Percentiles rank a stretch among this genome's conserved stretches.
Conservation (phyloP, 2,113 vertebrate genomes). For the Syngnathoides biaculeatus region DNA sequence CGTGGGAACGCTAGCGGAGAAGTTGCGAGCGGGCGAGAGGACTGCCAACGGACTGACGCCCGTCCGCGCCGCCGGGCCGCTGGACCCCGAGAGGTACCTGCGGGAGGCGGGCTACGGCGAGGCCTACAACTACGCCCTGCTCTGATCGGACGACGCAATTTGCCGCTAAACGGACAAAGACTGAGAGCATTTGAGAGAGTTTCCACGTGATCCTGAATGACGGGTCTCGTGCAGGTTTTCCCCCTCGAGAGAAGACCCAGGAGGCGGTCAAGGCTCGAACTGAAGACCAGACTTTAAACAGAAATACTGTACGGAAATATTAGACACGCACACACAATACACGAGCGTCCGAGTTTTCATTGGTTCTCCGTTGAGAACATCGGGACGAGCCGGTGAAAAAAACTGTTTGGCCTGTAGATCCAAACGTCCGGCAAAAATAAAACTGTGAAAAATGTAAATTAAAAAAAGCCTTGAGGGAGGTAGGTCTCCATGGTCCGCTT, state of each 20-base stretch:
- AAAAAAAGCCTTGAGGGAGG: no score
- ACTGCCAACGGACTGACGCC: conserved; percentile 73
- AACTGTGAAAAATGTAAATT: no score
- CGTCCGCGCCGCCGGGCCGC: conserved; percentile 72
- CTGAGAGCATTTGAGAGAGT: not conserved
- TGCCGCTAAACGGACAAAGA: not conserved
- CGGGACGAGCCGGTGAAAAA: no score
- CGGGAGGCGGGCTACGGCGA: conserved; percentile 68
- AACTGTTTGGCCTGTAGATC: no score
- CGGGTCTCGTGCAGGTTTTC: no score
- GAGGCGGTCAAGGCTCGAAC: not conserved
- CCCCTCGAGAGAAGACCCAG: not conserved
- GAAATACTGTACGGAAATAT: not conserved
- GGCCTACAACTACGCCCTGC: conserved; percentile 42
- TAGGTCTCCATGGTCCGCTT: no score
- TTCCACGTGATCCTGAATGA: no score
- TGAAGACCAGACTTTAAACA: not conserved
- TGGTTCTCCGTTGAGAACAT: not conserved
- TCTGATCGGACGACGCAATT: conserved; percentile 50
- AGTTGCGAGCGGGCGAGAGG: conserved; percentile 64
- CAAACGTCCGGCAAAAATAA: no score
- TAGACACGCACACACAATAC: not conserved
- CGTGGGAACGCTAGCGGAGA: conserved; percentile 56
- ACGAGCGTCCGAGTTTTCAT: not conserved
- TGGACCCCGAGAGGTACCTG: conserved; percentile 66